These are phyloP conservation scores for Gulo gulo DNA, from an alignment of 2,113 vertebrate genomes.

Conservation along the genomic window DNA sequence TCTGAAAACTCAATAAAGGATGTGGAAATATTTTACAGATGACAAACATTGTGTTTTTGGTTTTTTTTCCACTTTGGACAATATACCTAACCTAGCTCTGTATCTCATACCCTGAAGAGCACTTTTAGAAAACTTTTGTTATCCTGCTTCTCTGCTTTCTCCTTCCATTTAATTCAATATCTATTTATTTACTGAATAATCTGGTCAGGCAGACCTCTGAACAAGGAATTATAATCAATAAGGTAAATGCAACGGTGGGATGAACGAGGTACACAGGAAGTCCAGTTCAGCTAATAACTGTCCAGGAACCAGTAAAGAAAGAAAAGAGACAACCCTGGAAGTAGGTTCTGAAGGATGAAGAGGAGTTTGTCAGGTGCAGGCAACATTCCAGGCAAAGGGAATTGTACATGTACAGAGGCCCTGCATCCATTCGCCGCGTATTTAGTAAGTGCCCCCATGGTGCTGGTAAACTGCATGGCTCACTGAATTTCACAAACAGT, in stretches of 20 bases:
- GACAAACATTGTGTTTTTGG: neutral
- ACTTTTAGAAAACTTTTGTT: neutral
- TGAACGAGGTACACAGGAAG: neutral
- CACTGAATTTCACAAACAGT: neutral
- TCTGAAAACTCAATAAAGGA: conserved; percentile 15
- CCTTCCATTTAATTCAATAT: neutral
- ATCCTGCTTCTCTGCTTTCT: neutral
- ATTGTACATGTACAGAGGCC: neutral
- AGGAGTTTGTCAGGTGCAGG: neutral
- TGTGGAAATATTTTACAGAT: conserved; percentile 4
- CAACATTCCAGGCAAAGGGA: conserved; percentile 6
- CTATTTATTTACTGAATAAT: neutral
- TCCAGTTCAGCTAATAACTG: neutral
- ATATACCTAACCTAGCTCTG: neutral
- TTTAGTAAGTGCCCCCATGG: neutral
- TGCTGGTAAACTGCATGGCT: neutral
- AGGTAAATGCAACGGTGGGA: neutral
- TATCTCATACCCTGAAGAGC: neutral
- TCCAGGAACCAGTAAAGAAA: neutral
- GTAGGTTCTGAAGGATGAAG: neutral
- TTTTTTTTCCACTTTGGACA: neutral
- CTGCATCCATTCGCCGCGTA: neutral
- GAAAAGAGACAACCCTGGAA: neutral
- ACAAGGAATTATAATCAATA: neutral
- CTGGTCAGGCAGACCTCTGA: neutral